Percentiles rank a stretch among this genome's conserved stretches.
These are phyloP conservation scores for Rhea americana DNA, from an alignment of 2,113 vertebrate genomes.

Conservation along the genomic window DNA sequence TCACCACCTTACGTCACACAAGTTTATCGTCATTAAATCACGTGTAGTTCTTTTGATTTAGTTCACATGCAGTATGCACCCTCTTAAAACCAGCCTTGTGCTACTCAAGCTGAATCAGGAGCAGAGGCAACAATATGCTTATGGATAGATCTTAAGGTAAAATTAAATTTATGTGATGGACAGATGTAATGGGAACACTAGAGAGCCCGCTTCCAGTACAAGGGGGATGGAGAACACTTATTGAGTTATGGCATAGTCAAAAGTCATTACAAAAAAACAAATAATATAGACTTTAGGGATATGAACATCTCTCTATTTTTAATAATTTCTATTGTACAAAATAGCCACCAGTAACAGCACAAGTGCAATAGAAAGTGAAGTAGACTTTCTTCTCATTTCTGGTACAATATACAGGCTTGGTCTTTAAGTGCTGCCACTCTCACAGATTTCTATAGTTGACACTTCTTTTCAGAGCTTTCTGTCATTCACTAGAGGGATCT, in stretches of 20 bases:
- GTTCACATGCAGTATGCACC: accelerated
- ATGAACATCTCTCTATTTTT: neutral
- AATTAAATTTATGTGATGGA: neutral
- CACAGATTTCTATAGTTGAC: neutral
- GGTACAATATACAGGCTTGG: neutral
- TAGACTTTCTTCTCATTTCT: neutral
- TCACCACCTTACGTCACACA: neutral
- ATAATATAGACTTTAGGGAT: neutral
- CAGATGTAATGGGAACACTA: neutral
- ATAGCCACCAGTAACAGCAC: neutral
- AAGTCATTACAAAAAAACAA: neutral
- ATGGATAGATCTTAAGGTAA: neutral
- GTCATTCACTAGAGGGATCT: neutral
- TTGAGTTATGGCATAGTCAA: neutral
- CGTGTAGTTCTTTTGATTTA: neutral
- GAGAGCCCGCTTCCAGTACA: neutral
- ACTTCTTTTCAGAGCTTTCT: neutral
- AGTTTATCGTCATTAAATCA: neutral
- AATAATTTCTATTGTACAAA: neutral
- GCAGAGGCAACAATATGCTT: neutral
- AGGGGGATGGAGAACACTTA: neutral
- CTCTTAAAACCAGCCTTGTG: neutral
- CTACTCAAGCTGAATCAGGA: neutral
- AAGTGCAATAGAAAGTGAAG: neutral
- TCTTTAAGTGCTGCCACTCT: neutral